phyloP scores from a whole-genome alignment of 2,113 vertebrate species.

The Chrysemys picta region DNA sequence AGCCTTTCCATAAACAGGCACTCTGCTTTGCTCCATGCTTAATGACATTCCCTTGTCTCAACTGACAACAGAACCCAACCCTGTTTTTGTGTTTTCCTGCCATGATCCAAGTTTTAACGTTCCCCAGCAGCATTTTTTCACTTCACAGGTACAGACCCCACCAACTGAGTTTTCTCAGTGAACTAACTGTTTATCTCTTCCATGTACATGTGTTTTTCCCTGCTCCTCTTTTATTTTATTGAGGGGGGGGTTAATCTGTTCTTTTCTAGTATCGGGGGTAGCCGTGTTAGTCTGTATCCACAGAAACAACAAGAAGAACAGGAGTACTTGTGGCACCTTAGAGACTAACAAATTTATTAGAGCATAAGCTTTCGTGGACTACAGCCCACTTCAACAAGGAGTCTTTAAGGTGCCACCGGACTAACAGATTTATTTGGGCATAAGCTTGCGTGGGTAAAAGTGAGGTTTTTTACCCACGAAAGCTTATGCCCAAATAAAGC shows the following conservation, averaged over 20 bases:
- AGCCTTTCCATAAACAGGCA: neutral
- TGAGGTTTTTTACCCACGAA: too few species aligned
- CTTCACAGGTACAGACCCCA: neutral
- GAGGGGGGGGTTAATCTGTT: neutral
- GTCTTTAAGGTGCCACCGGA: too few species aligned
- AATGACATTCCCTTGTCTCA: neutral
- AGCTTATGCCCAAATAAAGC: too few species aligned
- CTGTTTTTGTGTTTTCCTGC: neutral
- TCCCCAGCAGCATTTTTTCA: neutral
- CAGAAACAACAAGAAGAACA: too few species aligned
- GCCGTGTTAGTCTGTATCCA: too few species aligned
- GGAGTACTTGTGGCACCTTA: too few species aligned
- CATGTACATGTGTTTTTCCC: neutral
- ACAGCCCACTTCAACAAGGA: too few species aligned
- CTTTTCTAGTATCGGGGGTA: neutral
- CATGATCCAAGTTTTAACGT: neutral
- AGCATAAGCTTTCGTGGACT: too few species aligned
- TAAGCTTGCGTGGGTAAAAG: too few species aligned
- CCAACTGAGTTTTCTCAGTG: neutral
- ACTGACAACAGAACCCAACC: neutral
- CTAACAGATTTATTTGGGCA: too few species aligned
- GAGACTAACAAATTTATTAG: too few species aligned
- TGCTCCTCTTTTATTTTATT: neutral
- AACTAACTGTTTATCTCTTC: neutral
- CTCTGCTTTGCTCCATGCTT: neutral